Conservation (phyloP, 2,113 vertebrate genomes). For the Phalacrocorax carbo region DNA sequence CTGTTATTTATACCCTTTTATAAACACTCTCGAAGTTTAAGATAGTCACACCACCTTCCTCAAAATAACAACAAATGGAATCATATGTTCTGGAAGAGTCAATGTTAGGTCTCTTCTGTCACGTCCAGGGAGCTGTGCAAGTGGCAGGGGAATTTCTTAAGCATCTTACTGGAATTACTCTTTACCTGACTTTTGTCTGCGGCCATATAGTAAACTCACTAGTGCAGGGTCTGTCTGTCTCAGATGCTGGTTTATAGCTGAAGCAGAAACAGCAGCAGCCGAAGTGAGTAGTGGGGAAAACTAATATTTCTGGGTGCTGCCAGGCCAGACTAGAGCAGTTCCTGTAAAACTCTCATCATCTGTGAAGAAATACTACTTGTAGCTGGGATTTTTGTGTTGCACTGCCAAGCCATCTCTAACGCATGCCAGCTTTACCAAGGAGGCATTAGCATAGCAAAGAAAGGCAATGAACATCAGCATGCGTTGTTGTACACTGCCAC, state of each 20-base stretch:
- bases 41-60: not conserved
- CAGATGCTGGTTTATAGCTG: not conserved
- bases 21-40: not conserved
- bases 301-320: not conserved
- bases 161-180: not conserved
- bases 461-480: not conserved
- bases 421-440: not conserved
- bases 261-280: not conserved
- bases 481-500: not conserved
- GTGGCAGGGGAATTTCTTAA: not conserved
- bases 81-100: not conserved
- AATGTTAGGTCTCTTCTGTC: not conserved
- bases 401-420: not conserved
- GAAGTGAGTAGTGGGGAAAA: not conserved
- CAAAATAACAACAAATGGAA: not conserved
- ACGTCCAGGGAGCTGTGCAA: not conserved
- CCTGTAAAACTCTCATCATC: not conserved
- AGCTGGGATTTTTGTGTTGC: not conserved
- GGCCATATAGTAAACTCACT: not conserved
- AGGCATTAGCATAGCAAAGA: not conserved
- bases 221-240: not conserved
- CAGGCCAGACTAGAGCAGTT: not conserved
- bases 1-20: not conserved
- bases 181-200: not conserved
- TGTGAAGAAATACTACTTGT: not conserved